phyloP scores from a whole-genome alignment of 2,797 vertebrate species.

The Amblyopsis hoosieri region DNA sequence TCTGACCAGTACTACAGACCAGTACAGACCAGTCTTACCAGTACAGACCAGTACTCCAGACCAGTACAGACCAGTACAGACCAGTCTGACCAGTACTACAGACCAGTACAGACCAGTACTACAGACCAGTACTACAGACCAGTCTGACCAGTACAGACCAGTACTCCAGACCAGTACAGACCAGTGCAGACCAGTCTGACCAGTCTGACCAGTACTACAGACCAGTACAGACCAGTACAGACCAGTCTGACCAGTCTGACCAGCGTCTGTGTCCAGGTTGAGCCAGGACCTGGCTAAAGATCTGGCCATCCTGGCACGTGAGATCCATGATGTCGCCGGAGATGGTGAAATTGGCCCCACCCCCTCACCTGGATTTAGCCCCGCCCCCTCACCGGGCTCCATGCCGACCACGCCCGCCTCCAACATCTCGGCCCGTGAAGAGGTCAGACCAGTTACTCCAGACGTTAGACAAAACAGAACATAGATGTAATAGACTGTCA shows the following conservation, averaged over 20 bases:
- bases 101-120: no score
- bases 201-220: neutral
- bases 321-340: constrained; percentile 94
- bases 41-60: no score
- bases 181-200: neutral
- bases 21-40: no score
- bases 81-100: neutral
- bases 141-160: neutral
- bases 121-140: neutral
- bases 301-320: constrained; percentile 91
- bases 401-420: constrained; percentile 86
- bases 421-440: constrained; percentile 90
- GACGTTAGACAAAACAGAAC: neutral
- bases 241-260: neutral
- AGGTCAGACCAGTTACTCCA: constrained; percentile 74
- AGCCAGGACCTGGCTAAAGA: constrained; percentile 95
- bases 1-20: no score
- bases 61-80: neutral
- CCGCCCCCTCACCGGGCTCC: constrained; percentile 75
- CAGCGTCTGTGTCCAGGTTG: constrained; percentile 69
- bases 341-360: constrained; percentile 82
- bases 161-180: no score
- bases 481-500: neutral
- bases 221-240: no score
- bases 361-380: constrained; percentile 74